Percentiles rank a stretch among this genome's conserved stretches.
phyloP scores from a whole-genome alignment of 2,888 invertebrate species.

The Pteria penguin region DNA sequence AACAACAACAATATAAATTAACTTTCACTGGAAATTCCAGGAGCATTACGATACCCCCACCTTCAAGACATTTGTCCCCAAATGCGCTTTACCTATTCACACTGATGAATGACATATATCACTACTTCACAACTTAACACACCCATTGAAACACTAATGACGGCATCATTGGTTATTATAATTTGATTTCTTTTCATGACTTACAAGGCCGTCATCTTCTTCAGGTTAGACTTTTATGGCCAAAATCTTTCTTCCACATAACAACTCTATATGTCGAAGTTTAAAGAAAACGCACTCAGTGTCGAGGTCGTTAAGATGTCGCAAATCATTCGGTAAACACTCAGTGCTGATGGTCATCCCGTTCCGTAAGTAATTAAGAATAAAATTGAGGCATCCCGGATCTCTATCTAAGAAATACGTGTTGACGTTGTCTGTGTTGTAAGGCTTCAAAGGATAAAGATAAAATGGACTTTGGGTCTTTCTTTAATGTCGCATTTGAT shows the following conservation, averaged over 20 bases:
- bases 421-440: neutral
- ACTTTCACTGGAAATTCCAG: no score
- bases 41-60: no score
- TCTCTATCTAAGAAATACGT: slow-evolving; percentile 8
- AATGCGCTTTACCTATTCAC: neutral
- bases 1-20: no score
- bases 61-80: neutral
- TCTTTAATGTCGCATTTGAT: neutral
- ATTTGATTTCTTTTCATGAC: no score
- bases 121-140: no score
- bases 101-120: no score
- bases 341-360: neutral
- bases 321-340: neutral
- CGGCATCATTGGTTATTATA: no score
- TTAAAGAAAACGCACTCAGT: neutral
- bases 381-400: neutral
- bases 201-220: no score
- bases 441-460: neutral
- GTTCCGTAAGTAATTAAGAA: slow-evolving; percentile 1
- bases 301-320: neutral
- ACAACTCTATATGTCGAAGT: neutral
- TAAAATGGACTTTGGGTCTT: neutral
- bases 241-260: no score
- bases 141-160: no score
- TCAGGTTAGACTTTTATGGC: no score